These are phyloP conservation scores for Artibeus lituratus DNA, from an alignment of 2,797 vertebrate species.

Conservation along the genomic window DNA sequence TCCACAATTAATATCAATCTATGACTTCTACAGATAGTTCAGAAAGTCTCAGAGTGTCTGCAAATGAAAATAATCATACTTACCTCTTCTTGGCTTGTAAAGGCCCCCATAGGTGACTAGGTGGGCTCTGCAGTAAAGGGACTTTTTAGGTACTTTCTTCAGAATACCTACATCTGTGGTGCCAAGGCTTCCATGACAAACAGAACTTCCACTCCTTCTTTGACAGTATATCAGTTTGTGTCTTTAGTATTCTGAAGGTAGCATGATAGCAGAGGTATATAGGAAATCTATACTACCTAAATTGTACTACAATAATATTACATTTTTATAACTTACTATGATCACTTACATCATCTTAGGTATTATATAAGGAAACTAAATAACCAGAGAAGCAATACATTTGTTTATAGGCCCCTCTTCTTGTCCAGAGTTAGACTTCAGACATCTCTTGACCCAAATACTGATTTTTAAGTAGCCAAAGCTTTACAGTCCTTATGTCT, in stretches of 20 bases:
- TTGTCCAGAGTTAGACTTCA: background rate
- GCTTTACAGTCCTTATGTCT: background rate
- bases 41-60: background rate
- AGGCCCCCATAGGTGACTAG: background rate
- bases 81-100: background rate
- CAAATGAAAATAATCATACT: background rate
- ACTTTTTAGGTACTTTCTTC: background rate
- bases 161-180: background rate
- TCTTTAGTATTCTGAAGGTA: background rate
- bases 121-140: background rate
- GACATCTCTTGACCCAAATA: background rate
- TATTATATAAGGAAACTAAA: background rate
- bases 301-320: too few species aligned
- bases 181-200: background rate
- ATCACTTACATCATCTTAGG: background rate
- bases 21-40: background rate
- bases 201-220: background rate
- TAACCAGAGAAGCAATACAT: background rate
- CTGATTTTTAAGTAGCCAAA: background rate
- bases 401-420: background rate
- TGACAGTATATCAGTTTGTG: rapidly evolving
- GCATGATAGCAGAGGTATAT: background rate
- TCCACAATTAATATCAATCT: background rate
- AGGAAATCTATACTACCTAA: background rate
- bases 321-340: background rate